Percentiles rank a stretch among this genome's conserved stretches.
These are phyloP conservation scores for Sminthurides bifidus DNA, from an alignment of 1,140 invertebrate species.

Conservation along the genomic window DNA sequence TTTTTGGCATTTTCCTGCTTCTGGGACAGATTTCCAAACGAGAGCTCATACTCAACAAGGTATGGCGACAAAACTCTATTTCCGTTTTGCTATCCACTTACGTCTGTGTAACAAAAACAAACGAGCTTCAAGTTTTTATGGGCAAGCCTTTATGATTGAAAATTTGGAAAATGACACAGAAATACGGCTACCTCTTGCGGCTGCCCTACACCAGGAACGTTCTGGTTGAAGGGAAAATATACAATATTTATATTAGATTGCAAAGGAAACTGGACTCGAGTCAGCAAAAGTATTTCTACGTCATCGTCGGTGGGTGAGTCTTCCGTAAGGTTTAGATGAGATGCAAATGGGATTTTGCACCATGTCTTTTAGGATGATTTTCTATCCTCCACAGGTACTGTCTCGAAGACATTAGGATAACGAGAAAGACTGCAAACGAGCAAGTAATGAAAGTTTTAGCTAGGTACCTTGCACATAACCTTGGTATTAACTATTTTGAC, in stretches of 20 bases:
- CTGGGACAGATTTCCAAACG: too few species aligned
- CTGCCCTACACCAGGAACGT: conserved; percentile 1
- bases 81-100: too few species aligned
- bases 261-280: conserved; percentile 16
- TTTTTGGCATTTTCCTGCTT: too few species aligned
- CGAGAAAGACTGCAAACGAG: conserved; percentile 8
- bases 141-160: too few species aligned
- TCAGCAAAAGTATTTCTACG: conserved; percentile 3
- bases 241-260: conserved; percentile 20
- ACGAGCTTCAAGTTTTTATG: background rate
- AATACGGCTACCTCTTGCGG: conserved; percentile 12
- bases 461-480: background rate
- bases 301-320: conserved; percentile 17
- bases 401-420: conserved; percentile 16
- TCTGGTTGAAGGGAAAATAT: conserved; percentile 7
- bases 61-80: too few species aligned
- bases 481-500: conserved; percentile 23
- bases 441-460: conserved; percentile 6
- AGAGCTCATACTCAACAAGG: too few species aligned
- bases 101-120: too few species aligned
- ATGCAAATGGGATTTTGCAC: background rate
- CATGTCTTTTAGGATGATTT: background rate
- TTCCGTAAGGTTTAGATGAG: background rate
- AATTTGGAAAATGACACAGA: background rate
- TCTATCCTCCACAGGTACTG: conserved; percentile 2